These are phyloP conservation scores for Petrocephalus zakoni DNA, from an alignment of 2,113 vertebrate species.

Conservation along the genomic window DNA sequence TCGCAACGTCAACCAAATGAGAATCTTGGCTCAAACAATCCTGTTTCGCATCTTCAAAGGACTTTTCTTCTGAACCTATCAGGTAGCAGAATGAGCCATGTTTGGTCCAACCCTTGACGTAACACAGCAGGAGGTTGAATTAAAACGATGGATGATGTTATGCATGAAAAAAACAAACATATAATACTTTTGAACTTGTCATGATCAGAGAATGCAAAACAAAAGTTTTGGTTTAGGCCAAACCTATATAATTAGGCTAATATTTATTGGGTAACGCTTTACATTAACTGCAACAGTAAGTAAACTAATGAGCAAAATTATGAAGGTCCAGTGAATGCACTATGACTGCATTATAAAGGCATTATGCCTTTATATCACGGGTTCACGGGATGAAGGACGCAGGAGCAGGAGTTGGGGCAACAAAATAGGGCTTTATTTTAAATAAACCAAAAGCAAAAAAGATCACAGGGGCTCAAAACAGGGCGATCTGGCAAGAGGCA, in stretches of 20 bases:
- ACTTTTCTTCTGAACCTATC: slow-evolving; percentile 65
- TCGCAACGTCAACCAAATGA: slow-evolving; percentile 71
- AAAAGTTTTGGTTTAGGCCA: not conserved
- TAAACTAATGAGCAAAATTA: not conserved
- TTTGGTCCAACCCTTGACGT: slow-evolving; percentile 79
- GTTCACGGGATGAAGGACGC: too few species aligned
- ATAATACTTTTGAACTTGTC: not conserved
- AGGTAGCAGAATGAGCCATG: slow-evolving; percentile 82
- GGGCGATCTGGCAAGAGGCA: too few species aligned
- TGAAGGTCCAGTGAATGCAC: not conserved
- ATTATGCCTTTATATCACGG: not conserved
- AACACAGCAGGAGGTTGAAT: slow-evolving; percentile 13
- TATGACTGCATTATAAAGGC: not conserved
- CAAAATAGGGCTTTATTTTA: too few species aligned
- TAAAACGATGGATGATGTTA: not conserved
- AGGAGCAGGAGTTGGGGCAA: too few species aligned
- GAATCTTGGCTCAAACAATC: slow-evolving; percentile 65
- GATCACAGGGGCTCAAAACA: too few species aligned
- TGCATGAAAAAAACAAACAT: not conserved
- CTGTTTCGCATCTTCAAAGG: slow-evolving; percentile 76
- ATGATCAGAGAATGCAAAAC: not conserved
- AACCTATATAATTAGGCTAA: not conserved
- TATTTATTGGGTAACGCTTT: not conserved
- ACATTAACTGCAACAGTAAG: not conserved
- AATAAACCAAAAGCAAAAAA: too few species aligned